Evolutionary conservation across 2,888 invertebrate species (phyloP), one percentile per base, ranked within the genome.

Genomic region (Habrosyne pyritoides): DNA sequence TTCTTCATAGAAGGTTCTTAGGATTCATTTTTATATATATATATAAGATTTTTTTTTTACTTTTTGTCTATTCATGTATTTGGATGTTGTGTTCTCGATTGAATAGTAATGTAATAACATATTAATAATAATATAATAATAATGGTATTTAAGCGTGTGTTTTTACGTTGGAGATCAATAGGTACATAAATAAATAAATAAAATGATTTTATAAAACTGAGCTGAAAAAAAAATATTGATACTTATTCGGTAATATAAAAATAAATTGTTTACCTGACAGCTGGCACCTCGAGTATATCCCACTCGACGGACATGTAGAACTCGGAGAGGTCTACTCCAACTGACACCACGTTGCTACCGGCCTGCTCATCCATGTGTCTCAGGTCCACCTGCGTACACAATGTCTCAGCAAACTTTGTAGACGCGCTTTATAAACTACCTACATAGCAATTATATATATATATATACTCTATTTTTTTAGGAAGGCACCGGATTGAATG

Each of bases 221-320:
- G n/a, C n/a, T n/a, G n/a, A n/a, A n/a, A n/a, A n/a, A n/a, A n/a
- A n/a, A n/a, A n/a, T n/a, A n/a, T n/a, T n/a, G n/a, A n/a, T n/a
- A n/a, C n/a, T n/a, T n/a, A n/a, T n/a, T 4, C 12, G 5, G 12
- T 12, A 46, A 28, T 24, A 21, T 33, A 3, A 47, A 14, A 58
- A 10, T 30, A 12, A 3, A n/a, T 33, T 33, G n/a, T 91, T 93
- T 83, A 97, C 97, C 97, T 96, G 68, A 97, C 97, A 68, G 98
- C 98, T 68, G 98, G 98, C 81, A 99, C 99, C 93, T 98, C 98
- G 63, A 99, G 94, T 77, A 99, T 98, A 92, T 99, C 99, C 99
- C 99, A 99, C 91, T 99, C 99, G 55, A 99, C 99, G 63, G 98
- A 98, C 95, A 97, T 98, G 93, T 99, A 99, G 94, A 99, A 99